These are phyloP conservation scores for Eugnorisma glareosa DNA, from an alignment of 2,888 invertebrate genomes.

Conservation along the genomic window DNA sequence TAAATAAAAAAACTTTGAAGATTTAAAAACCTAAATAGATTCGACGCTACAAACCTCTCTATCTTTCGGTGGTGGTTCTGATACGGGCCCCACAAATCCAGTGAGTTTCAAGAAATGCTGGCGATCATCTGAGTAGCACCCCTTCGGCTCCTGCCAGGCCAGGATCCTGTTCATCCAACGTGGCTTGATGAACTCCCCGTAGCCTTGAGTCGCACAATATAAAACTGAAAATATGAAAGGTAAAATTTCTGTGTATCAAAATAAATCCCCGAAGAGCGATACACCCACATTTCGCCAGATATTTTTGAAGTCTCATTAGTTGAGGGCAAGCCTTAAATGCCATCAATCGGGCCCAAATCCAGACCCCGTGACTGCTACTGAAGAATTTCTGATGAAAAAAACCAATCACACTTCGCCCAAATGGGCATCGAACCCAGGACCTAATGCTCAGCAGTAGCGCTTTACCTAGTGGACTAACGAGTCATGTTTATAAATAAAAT, in stretches of 20 bases:
- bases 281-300: background rate
- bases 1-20: background rate
- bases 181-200: conserved; percentile 88
- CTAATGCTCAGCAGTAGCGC: background rate
- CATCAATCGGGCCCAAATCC: background rate
- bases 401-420: background rate
- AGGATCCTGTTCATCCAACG: conserved; percentile 88
- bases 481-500: background rate
- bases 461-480: background rate
- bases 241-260: background rate
- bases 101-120: conserved; percentile 84
- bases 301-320: background rate
- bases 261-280: background rate
- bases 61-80: conserved; percentile 75
- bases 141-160: conserved; percentile 87
- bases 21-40: background rate
- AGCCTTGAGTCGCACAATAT: conserved; percentile 85
- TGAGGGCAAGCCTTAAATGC: background rate
- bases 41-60: conserved; percentile 75
- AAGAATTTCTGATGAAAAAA: background rate
- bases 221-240: conserved; percentile 76
- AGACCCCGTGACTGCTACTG: background rate
- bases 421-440: background rate
- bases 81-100: conserved; percentile 80
- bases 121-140: conserved; percentile 86